Evolutionary conservation across 2,888 invertebrate genomes (phyloP), one percentile per base, ranked within the genome.

Genomic region (Erebia palarica): DNA sequence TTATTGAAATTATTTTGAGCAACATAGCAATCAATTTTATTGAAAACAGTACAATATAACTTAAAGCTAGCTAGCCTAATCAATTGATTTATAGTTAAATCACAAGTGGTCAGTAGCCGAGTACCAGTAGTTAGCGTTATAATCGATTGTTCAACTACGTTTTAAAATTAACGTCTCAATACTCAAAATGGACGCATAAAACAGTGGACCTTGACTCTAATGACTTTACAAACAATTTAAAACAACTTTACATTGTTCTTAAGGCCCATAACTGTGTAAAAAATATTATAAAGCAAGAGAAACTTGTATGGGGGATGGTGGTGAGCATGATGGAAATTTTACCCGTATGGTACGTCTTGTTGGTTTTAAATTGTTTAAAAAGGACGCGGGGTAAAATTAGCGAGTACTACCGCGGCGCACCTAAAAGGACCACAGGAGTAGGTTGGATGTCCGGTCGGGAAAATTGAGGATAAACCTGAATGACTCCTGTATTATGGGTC

Each of bases 331-430:
- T 36, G 60, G 69, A 27, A 74, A 57, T 59, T 57, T 78, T 72
- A 84, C 84, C 85, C 75, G 81, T 82, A 74, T n/a, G 14, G 72
- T 8, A 1, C 8, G 9, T 14, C 76, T 78, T 90, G 88, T 90
- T 90, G 84, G 81, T 85, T 86, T 82, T 80, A 78, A 75, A 75
- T 73, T 91, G 83, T 91, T 91, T 91, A 86, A 78, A 74, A 83
- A 91, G 91, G 91, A 91, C 84, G 82, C 81, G 74, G 80, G 84
- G 80, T 81, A 77, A 84, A 90, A 90, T 91, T 92, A 92, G 91
- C 91, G 82, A 81, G 83, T 90, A 81, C 91, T 92, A 92, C 91
- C 84, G 91, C 91, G 91, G 91, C 83, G 69, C 75, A 75, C 77
- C 78, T 82, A 86, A 89, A 89, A 87, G 84, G 78, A 71, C 75